Conservation (phyloP, 1,140 invertebrate genomes). For the Drosophila leontia region DNA sequence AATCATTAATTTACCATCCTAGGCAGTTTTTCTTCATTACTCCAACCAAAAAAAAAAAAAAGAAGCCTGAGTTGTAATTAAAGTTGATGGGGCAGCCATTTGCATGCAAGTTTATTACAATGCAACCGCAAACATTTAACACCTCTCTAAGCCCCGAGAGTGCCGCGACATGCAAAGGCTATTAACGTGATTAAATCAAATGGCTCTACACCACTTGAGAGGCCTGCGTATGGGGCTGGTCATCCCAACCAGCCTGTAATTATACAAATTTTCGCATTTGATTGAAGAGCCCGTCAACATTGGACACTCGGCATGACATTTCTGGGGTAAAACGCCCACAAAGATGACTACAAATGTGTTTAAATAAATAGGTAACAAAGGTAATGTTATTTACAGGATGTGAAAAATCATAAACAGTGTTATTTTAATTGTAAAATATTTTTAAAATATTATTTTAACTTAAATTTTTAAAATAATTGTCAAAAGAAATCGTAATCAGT, state of each 20-base stretch:
- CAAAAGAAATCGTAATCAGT: no score
- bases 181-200: slow-evolving; percentile 82
- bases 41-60: slow-evolving; percentile 15
- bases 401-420: neutral
- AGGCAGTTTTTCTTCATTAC: slow-evolving; percentile 62
- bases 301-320: slow-evolving; percentile 46
- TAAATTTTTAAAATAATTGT: neutral
- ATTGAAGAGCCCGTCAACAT: slow-evolving; percentile 64
- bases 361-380: neutral
- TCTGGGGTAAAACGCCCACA: neutral
- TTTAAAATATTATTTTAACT: neutral
- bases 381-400: neutral
- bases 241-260: slow-evolving; percentile 51
- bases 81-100: slow-evolving; percentile 70
- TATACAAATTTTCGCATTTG: slow-evolving; percentile 78
- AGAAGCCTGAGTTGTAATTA: slow-evolving; percentile 53
- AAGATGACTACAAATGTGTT: neutral
- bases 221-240: slow-evolving; percentile 17
- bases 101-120: slow-evolving; percentile 66
- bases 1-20: slow-evolving; percentile 62
- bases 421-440: neutral
- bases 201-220: slow-evolving; percentile 40
- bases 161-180: slow-evolving; percentile 74
- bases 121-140: slow-evolving; percentile 75
- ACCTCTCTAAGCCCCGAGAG: slow-evolving; percentile 59